phyloP scores from a whole-genome alignment of 2,888 invertebrate genomes.

The Gisinianus flammeolus region DNA sequence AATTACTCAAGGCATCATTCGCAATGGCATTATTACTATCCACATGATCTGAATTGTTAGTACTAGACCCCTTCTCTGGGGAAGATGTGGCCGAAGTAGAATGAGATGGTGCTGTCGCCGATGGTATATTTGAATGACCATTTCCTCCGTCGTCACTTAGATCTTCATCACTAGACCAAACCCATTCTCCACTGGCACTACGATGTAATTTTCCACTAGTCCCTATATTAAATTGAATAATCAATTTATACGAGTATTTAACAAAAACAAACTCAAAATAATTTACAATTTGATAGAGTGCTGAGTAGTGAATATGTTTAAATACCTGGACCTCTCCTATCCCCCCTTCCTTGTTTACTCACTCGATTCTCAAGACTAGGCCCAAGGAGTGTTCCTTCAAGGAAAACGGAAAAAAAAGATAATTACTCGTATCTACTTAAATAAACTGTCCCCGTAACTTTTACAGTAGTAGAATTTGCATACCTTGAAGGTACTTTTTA shows the following conservation, averaged over 20 bases:
- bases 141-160: not conserved
- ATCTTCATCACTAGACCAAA: slow-evolving; percentile 96
- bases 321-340: slow-evolving; percentile 74
- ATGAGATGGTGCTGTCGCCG: not conserved
- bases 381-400: slow-evolving; percentile 84
- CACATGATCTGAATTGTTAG: not conserved
- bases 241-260: too few species aligned
- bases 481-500: slow-evolving; percentile 75
- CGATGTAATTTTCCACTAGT: slow-evolving; percentile 85
- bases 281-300: too few species aligned
- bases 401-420: slow-evolving; percentile 65
- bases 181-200: slow-evolving; percentile 97
- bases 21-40: not conserved
- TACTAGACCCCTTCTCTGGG: not conserved
- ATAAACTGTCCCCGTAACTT: too few species aligned
- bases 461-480: too few species aligned
- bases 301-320: not conserved
- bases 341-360: slow-evolving; percentile 70
- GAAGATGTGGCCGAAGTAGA: not conserved
- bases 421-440: too few species aligned
- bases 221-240: slow-evolving; percentile 60
- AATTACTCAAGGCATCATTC: not conserved
- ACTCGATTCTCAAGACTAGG: slow-evolving; percentile 89
- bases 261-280: too few species aligned
- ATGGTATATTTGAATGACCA: slow-evolving; percentile 20